phyloP scores from a whole-genome alignment of 53 echinoderm and acorn worm genomes.

The Luidia sarsii region DNA sequence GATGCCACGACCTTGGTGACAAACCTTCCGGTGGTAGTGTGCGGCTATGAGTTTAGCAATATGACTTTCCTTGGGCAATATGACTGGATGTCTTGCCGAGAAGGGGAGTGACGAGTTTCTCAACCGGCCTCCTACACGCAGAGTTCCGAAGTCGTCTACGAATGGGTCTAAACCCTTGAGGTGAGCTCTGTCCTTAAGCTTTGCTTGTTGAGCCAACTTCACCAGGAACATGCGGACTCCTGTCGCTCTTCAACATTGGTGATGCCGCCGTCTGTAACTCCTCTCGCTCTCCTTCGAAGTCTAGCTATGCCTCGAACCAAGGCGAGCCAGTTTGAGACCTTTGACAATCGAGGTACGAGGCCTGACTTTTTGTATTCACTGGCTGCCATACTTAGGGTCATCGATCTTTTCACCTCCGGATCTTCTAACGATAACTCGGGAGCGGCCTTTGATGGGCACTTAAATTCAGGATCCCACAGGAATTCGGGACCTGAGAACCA shows the following conservation, averaged over 20 bases:
- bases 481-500: slow-evolving; percentile 37
- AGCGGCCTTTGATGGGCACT: neutral
- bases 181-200: slow-evolving; percentile 6
- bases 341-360: slow-evolving; percentile 30
- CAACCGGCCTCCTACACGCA: slow-evolving; percentile 42
- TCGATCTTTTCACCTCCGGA: slow-evolving; percentile 41
- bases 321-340: slow-evolving; percentile 60
- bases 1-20: slow-evolving; percentile 58
- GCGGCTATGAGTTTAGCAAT: slow-evolving; percentile 14
- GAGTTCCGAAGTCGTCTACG: slow-evolving; percentile 16
- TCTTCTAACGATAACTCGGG: slow-evolving; percentile 24
- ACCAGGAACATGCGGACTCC: slow-evolving; percentile 8
- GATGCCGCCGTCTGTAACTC: neutral
- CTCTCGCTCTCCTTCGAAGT: slow-evolving; percentile 48
- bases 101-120: slow-evolving; percentile 25
- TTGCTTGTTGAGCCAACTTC: neutral
- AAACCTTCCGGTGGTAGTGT: slow-evolving; percentile 42
- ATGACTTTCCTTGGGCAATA: slow-evolving; percentile 20
- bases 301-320: slow-evolving; percentile 55
- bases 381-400: slow-evolving; percentile 9
- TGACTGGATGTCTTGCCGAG: slow-evolving; percentile 34
- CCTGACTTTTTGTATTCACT: neutral
- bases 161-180: slow-evolving; percentile 17
- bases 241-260: slow-evolving; percentile 16
- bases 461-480: slow-evolving; percentile 19